Percentiles rank a stretch among this genome's conserved stretches.
phyloP scores from a whole-genome alignment of 2,888 invertebrate genomes.

The Synergus japonicus region DNA sequence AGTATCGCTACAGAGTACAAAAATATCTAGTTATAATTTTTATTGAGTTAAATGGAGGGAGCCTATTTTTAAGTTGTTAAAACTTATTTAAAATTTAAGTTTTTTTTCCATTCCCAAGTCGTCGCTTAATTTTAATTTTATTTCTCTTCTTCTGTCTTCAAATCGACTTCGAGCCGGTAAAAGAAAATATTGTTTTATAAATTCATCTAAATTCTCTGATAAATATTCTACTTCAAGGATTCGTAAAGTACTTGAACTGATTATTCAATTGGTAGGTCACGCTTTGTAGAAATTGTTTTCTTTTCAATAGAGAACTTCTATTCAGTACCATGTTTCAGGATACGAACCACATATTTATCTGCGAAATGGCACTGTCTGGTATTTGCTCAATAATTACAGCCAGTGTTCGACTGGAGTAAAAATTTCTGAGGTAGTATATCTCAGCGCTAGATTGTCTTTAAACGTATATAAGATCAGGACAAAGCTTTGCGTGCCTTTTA shows the following conservation, averaged over 20 bases:
- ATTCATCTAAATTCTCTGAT: not conserved
- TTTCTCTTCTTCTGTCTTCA: not conserved
- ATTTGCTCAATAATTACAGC: not conserved
- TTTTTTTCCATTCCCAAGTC: too few relatives aligned
- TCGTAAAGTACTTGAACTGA: too few relatives aligned
- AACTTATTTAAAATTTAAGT: too few relatives aligned
- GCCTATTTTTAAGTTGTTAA: too few relatives aligned
- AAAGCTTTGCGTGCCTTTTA: slow-evolving; percentile 35
- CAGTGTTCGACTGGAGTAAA: not conserved
- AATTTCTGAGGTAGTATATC: not conserved
- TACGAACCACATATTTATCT: too few relatives aligned
- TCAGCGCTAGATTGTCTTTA: not conserved
- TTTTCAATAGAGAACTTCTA: not conserved
- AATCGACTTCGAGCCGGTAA: too few relatives aligned
- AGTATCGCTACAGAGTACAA: not conserved
- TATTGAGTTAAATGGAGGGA: too few relatives aligned
- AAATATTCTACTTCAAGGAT: not conserved
- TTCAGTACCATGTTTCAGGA: not conserved
- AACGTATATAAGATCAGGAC: not conserved
- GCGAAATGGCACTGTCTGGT: too few relatives aligned
- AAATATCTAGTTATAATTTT: too few relatives aligned
- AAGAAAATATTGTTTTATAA: not conserved
- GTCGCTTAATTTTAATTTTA: not conserved
- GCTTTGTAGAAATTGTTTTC: not conserved
- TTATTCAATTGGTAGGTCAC: not conserved